Evolutionary conservation across 1,140 invertebrate genomes (phyloP), one percentile per base, ranked within the genome.

Genomic region (Bombus superbus): DNA sequence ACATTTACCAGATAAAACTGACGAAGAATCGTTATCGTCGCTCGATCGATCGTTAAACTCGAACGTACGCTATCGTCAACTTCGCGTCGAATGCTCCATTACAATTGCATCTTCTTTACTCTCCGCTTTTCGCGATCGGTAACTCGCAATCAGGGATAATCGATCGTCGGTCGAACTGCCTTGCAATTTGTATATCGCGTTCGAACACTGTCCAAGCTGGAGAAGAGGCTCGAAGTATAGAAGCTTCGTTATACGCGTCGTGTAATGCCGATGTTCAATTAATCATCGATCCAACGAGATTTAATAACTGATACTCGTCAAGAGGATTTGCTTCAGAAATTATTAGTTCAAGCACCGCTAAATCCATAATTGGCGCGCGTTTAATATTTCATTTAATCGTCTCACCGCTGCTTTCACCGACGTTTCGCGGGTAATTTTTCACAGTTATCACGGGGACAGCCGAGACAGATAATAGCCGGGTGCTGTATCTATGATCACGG

Each of bases 81-180:
- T 69, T 38, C 13, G 8, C 18, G 6, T 3, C 18, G 25, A 53
- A 40, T 44, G 80, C 62, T 32, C 53, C 22, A 44, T 77, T 53
- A 10, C 38, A 11, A 84, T 59, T 79, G 9, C 0, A 68, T 0
- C 47, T 71, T 40, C 38, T 22, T 57, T 25, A 32, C 18, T 11
- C 8, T 10, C 2, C 18, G 6, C 3, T n/a, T 40, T n/a, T 44
- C 28, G 3, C 35, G 47, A 74, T 76, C 42, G 38, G 32, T 53
- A 66, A 83, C 28, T 68, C 38, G 53, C 64, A 80, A 80, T 85
- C 73, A 80, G 73, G 42, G 57, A 62, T 84, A 62, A 84, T 71
- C 53, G 66, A 80, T 53, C 40, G 66, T 57, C 13, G 47, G 66
- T 57, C 13, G 47, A 62, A 40, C 53, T 11, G 32, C 15, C 59